Percentiles rank a stretch among this genome's conserved stretches.
These are phyloP conservation scores for Aphidius colemani DNA, from an alignment of 2,888 invertebrate genomes.

Conservation along the genomic window DNA sequence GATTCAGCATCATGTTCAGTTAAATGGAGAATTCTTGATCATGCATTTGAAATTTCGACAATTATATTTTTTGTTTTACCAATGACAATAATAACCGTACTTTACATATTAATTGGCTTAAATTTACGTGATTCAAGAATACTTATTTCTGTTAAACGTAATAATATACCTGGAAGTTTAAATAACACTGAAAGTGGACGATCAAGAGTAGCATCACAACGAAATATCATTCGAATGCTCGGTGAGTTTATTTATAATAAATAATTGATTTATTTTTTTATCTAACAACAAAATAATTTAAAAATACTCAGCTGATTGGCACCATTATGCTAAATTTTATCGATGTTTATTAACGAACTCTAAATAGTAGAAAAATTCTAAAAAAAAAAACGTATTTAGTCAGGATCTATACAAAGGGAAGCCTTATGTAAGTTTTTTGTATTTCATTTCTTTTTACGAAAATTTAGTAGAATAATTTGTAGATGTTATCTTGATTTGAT, in stretches of 20 bases:
- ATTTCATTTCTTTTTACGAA: no score
- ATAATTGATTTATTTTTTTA: not conserved
- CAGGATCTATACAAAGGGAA: no score
- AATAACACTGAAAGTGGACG: slow-evolving; percentile 62
- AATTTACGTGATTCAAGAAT: slow-evolving; percentile 69
- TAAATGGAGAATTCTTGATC: slow-evolving; percentile 66
- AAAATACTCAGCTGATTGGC: no score
- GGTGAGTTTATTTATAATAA: slow-evolving; percentile 63
- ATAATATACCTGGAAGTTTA: slow-evolving; percentile 63
- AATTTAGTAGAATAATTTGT: no score
- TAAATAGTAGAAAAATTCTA: no score
- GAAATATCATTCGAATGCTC: slow-evolving; percentile 76
- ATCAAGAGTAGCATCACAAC: slow-evolving; percentile 63
- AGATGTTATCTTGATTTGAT: no score
- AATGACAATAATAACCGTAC: slow-evolving; percentile 82
- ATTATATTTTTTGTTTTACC: slow-evolving; percentile 85
- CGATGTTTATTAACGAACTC: no score
- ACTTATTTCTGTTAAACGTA: slow-evolving; percentile 63
- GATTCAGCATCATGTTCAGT: slow-evolving; percentile 68
- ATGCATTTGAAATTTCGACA: slow-evolving; percentile 80
- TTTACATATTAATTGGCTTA: slow-evolving; percentile 78
- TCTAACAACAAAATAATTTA: not conserved
- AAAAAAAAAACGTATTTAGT: no score
- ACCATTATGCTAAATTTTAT: no score
- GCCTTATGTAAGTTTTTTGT: no score